A percentile compares a stretch with the other conserved stretches of the same genome.
phyloP scores from a whole-genome alignment of 2,888 invertebrate species.

The Dilophus febrilis region DNA sequence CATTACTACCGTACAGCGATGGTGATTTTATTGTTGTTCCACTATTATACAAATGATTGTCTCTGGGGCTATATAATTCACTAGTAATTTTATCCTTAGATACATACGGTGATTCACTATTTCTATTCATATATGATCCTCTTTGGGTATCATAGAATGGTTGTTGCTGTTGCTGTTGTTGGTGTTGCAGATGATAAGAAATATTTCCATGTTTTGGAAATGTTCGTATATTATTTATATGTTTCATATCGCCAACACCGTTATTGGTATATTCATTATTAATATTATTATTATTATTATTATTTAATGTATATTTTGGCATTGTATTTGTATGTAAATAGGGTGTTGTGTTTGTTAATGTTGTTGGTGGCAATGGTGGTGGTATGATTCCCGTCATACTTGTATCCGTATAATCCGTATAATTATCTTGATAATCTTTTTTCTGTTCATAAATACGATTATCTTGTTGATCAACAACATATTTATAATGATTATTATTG shows the following conservation, averaged over 20 bases:
- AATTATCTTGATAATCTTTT: slow-evolving; percentile 27
- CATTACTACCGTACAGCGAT: slow-evolving; percentile 17
- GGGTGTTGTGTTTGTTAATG: slow-evolving; percentile 2
- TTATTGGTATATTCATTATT: slow-evolving; percentile 6
- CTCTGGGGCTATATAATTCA: slow-evolving; percentile 27
- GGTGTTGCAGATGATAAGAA: no score
- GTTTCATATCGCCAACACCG: slow-evolving; percentile 18
- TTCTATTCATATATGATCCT: slow-evolving; percentile 20
- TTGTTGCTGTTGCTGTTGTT: no score
- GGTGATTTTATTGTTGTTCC: slow-evolving; percentile 22
- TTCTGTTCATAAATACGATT: slow-evolving; percentile 23
- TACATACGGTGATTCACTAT: slow-evolving; percentile 23
- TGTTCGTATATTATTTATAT: slow-evolving; percentile 27
- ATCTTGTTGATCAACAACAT: slow-evolving; percentile 18
- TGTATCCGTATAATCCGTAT: slow-evolving; percentile 20
- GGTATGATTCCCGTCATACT: no score
- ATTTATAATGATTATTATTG: slow-evolving; percentile 9
- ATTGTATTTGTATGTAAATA: slow-evolving; percentile 2
- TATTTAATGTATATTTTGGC: slow-evolving; percentile 15
- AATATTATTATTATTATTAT: background rate
- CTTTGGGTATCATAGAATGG: slow-evolving; percentile 28
- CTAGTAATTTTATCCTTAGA: slow-evolving; percentile 28
- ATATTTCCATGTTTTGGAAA: slow-evolving; percentile 26
- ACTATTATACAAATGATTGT: slow-evolving; percentile 19
- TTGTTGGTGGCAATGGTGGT: no score